These are phyloP conservation scores for Poecilia velifera DNA, from an alignment of 2,797 vertebrate species.

Conservation along the genomic window DNA sequence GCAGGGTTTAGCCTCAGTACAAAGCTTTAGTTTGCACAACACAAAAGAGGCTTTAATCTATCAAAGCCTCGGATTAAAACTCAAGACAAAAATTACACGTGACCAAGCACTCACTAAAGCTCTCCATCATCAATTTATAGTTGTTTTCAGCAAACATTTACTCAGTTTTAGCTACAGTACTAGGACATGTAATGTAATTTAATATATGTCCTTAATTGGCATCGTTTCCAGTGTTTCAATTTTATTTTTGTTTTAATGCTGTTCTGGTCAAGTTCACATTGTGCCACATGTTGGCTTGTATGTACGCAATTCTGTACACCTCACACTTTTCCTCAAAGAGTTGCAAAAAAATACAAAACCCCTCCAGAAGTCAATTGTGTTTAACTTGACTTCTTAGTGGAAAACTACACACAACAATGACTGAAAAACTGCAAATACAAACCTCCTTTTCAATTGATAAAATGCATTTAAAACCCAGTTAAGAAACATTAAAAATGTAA, in stretches of 20 bases:
- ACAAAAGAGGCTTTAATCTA: slow-evolving; percentile 11
- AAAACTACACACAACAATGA: not conserved
- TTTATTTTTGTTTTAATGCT: not conserved
- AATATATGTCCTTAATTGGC: not conserved
- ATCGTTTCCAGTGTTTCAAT: not conserved
- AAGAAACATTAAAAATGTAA: slow-evolving; percentile 42
- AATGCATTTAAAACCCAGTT: slow-evolving; percentile 33
- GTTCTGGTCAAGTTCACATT: not conserved
- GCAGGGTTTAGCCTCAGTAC: not conserved
- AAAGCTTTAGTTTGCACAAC: not conserved
- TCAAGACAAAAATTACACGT: not conserved
- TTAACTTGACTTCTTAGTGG: slow-evolving; percentile 5
- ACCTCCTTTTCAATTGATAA: not conserved
- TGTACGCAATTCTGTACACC: not conserved
- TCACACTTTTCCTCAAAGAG: not conserved
- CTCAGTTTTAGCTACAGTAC: not conserved
- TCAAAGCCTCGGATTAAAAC: not conserved
- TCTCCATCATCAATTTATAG: not conserved
- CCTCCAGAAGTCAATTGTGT: not conserved
- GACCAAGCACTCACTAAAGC: not conserved
- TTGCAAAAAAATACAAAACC: not conserved
- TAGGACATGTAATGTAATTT: not conserved
- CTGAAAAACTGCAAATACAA: not conserved
- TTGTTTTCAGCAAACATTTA: not conserved
- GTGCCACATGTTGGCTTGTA: not conserved